A percentile compares a stretch with the other conserved stretches of the same genome.
These are phyloP conservation scores for Holotrichia oblita DNA, from an alignment of 1,140 invertebrate genomes.

Conservation along the genomic window DNA sequence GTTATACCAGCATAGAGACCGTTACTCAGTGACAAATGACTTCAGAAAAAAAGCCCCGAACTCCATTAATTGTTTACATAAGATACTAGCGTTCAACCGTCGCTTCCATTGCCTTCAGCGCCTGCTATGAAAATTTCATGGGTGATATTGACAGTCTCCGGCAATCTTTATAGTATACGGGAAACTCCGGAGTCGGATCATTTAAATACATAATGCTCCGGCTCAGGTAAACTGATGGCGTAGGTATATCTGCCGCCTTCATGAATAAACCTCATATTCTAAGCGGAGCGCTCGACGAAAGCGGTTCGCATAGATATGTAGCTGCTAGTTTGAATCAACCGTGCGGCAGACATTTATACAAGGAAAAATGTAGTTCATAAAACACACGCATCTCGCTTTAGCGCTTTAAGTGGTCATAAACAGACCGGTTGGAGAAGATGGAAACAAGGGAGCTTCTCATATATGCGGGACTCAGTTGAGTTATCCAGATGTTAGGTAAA, in stretches of 20 bases:
- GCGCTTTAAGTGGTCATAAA: constrained; percentile 28
- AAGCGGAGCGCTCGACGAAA: background rate
- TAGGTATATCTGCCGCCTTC: background rate
- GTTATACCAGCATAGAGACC: background rate
- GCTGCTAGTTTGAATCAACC: background rate
- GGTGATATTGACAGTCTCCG: background rate
- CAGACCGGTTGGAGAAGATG: background rate
- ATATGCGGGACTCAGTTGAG: no score
- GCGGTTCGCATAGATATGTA: background rate
- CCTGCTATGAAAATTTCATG: constrained; percentile 25
- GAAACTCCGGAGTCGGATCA: background rate
- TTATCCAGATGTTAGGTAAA: no score
- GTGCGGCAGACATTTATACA: background rate
- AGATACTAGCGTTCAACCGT: background rate
- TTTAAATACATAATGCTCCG: constrained; percentile 23
- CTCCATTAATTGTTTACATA: constrained; percentile 25
- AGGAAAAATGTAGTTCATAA: constrained; percentile 31
- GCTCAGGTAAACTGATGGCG: background rate
- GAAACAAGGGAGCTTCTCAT: background rate
- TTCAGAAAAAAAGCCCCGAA: constrained; percentile 1
- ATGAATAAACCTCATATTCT: constrained; percentile 33
- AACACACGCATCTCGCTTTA: background rate
- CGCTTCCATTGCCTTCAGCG: background rate
- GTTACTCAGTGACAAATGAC: constrained; percentile 20
- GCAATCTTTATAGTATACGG: constrained; percentile 17